phyloP scores from a whole-genome alignment of 2,888 invertebrate genomes.

The Sussaba pulchella region DNA sequence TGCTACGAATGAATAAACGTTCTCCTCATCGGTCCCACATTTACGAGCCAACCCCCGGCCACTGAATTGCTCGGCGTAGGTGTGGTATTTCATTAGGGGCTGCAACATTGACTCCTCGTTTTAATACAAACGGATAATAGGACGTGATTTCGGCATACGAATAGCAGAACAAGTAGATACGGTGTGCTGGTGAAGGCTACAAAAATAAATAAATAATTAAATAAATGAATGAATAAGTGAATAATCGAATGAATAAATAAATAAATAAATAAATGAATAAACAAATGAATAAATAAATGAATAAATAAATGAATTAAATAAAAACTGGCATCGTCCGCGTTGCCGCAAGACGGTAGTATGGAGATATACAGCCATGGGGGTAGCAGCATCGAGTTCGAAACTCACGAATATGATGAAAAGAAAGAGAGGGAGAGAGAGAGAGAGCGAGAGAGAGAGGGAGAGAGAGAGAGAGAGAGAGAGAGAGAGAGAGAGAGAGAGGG shows the following conservation, averaged over 20 bases:
- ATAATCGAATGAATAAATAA: too few relatives aligned
- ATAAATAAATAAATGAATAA: too few relatives aligned
- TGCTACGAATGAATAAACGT: too few relatives aligned
- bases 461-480: neutral
- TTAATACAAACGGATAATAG: slow-evolving; percentile 1
- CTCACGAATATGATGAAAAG: neutral
- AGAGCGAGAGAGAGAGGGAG: neutral
- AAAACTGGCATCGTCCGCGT: neutral
- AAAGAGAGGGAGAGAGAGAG: neutral
- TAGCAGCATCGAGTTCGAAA: neutral
- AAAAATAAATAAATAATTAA: too few relatives aligned
- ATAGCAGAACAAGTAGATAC: slow-evolving; percentile 6
- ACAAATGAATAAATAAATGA: too few relatives aligned
- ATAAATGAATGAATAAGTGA: too few relatives aligned
- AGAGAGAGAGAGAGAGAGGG: neutral
- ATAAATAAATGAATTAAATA: too few relatives aligned
- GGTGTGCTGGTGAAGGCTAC: neutral
- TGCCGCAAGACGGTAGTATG: neutral
- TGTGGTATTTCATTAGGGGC: neutral
- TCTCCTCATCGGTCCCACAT: too few relatives aligned
- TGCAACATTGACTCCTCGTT: slow-evolving; percentile 3
- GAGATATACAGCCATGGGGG: neutral
- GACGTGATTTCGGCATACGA: neutral
- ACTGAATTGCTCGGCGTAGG: neutral
- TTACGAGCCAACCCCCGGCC: too few relatives aligned